Evolutionary conservation across 2,797 vertebrate species (phyloP), one percentile per base, ranked within the genome.

Genomic region (Poecilia velifera): DNA sequence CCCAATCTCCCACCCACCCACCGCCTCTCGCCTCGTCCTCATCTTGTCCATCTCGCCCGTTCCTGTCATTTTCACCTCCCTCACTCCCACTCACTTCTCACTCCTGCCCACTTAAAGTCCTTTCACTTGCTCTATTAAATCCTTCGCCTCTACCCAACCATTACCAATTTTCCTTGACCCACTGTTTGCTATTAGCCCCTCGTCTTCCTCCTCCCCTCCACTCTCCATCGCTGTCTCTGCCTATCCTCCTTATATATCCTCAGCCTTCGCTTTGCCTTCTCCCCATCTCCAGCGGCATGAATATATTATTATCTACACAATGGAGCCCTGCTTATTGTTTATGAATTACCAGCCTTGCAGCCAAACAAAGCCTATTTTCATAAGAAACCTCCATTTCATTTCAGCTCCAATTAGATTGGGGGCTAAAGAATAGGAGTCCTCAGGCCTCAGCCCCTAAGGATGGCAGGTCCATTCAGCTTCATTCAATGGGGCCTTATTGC

Each of bases 281-380:
- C 93, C 92, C 93, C 93, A 96, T 97, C 97, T 97, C 96, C 97
- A 97, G 96, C 96, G 94, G 97, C 97, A 97, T 98, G 97, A 97
- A 98, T 98, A 98, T 97, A 97, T 98, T 98, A 98, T 98, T 97
- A 98, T 97, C 97, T 95, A 96, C 97, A 98, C 97, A 98, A 98
- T 97, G 96, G 97, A 96, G 96, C 96, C 90, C 93, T 96, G 97
- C 97, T 97, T 98, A 98, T 98, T 98, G 97, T 98, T 98, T 98
- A 97, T 98, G 97, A 98, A 98, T 98, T 98, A 98, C 97, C 97
- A 97, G 97, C 97, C 97, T 97, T 97, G 96, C 97, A 95, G 96
- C 97, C 97, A 98, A 95, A 98, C 97, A 98, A 98, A 98, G 97
- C 96, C 97, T 98, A 98, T 98, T 98, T 98, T 98, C 97, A 98